phyloP scores from a whole-genome alignment of 2,888 invertebrate species.

The Escarpia spicata region DNA sequence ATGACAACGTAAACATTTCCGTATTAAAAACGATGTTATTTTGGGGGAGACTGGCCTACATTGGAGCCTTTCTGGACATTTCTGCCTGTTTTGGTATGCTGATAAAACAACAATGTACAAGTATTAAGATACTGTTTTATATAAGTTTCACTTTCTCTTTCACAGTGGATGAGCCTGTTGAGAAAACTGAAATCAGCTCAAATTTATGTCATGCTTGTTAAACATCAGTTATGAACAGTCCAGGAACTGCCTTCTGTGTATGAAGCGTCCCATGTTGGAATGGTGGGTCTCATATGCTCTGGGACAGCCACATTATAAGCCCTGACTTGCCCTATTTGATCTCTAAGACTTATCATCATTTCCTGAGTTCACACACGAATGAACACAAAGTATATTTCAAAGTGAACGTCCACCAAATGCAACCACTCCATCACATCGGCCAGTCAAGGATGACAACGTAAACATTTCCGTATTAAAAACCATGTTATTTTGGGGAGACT shows the following conservation, averaged over 20 bases:
- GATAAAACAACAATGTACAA: not conserved
- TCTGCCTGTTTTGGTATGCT: not conserved
- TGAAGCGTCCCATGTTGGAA: too few species aligned
- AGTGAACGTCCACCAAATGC: not conserved
- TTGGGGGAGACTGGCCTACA: not conserved
- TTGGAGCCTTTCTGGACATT: not conserved
- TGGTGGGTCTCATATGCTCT: too few species aligned
- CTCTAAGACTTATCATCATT: not conserved
- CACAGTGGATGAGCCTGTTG: conserved; percentile 1
- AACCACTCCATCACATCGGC: not conserved
- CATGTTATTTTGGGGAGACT: not conserved
- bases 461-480: not conserved
- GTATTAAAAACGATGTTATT: not conserved
- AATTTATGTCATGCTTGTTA: too few species aligned
- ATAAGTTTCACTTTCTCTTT: not conserved
- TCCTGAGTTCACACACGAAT: not conserved
- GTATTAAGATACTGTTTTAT: not conserved
- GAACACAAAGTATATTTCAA: not conserved
- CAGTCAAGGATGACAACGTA: not conserved
- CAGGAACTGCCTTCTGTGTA: too few species aligned
- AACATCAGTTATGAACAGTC: too few species aligned
- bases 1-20: not conserved
- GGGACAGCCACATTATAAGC: not conserved
- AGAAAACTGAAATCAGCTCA: not conserved
- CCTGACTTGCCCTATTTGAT: not conserved